Evolutionary conservation across 2,797 vertebrate genomes (phyloP).

Genomic region (Catostomus latipinnis): DNA sequence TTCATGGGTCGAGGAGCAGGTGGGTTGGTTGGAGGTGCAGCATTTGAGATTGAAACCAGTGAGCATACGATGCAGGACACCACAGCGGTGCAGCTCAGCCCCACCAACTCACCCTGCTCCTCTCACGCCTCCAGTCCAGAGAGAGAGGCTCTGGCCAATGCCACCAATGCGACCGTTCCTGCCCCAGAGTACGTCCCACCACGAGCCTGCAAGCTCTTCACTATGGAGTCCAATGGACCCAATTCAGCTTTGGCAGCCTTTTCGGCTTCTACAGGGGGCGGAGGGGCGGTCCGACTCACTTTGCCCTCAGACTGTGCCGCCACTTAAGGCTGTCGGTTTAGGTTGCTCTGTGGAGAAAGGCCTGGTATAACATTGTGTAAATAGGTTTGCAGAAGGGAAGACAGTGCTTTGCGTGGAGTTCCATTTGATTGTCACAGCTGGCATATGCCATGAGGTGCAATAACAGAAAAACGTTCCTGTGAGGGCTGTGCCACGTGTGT

Average conservation of each 20-base stretch:
- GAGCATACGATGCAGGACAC: slow-evolving; percentile 95
- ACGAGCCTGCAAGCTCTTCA: slow-evolving; percentile 72
- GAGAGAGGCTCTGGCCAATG: slow-evolving; percentile 71
- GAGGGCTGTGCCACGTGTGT: neutral
- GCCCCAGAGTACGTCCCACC: slow-evolving; percentile 66
- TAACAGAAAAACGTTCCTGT: neutral
- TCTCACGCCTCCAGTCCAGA: slow-evolving; percentile 82
- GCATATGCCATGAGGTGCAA: slow-evolving; percentile 22
- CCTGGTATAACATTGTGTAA: slow-evolving; percentile 24
- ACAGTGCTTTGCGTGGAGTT: slow-evolving; percentile 11
- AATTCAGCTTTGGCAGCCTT: slow-evolving; percentile 64
- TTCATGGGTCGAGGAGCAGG: slow-evolving; percentile 54
- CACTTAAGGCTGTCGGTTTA: slow-evolving; percentile 62
- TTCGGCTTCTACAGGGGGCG: slow-evolving; percentile 69
- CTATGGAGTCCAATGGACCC: slow-evolving; percentile 76
- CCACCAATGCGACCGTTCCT: slow-evolving; percentile 71
- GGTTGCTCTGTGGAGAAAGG: slow-evolving; percentile 16
- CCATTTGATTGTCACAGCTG: slow-evolving; percentile 16
- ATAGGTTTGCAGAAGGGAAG: slow-evolving; percentile 33
- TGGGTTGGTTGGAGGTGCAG: slow-evolving; percentile 70
- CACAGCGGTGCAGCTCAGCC: slow-evolving; percentile 91
- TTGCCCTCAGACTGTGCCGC: slow-evolving; percentile 73
- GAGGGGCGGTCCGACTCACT: slow-evolving; percentile 76
- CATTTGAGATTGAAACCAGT: slow-evolving; percentile 93
- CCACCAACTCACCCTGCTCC: slow-evolving; percentile 85